These are phyloP conservation scores for Nomada goodeniana DNA, from an alignment of 2,888 invertebrate genomes.

Conservation along the genomic window DNA sequence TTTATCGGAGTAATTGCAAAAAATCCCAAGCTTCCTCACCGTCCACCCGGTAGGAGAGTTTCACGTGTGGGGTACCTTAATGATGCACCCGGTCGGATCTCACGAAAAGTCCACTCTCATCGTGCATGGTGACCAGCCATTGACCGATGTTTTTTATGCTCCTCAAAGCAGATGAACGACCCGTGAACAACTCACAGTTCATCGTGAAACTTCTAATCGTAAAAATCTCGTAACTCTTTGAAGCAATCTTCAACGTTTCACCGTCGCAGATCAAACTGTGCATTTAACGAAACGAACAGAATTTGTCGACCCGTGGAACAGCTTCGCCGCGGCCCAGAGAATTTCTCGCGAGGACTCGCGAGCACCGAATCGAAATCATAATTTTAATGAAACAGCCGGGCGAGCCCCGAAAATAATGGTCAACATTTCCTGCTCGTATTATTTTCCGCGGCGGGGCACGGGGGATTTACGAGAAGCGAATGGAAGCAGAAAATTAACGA, in stretches of 20 bases:
- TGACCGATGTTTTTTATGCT: constrained; percentile 52
- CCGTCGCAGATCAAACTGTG: too few relatives aligned
- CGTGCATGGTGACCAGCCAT: constrained; percentile 61
- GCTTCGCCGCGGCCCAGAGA: not conserved
- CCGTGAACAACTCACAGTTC: not conserved
- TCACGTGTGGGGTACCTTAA: constrained; percentile 69
- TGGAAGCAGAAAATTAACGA: constrained; percentile 85
- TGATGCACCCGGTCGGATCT: constrained; percentile 72
- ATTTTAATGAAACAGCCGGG: constrained; percentile 79
- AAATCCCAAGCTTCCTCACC: constrained; percentile 48
- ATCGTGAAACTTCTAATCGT: not conserved
- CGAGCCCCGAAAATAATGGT: constrained; percentile 82
- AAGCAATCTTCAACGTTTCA: too few relatives aligned
- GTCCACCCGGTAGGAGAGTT: constrained; percentile 58
- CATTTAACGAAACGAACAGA: not conserved
- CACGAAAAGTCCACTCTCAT: constrained; percentile 69
- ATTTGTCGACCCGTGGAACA: not conserved
- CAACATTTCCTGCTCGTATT: constrained; percentile 84
- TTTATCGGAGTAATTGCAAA: constrained; percentile 50
- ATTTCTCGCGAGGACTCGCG: constrained; percentile 25
- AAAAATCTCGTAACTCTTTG: not conserved
- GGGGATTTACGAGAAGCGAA: constrained; percentile 83
- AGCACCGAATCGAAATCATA: constrained; percentile 68
- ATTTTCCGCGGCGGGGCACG: constrained; percentile 79
- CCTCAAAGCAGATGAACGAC: constrained; percentile 20